Base-by-base conservation (phyloP, 2,797 vertebrate species). In the Ambastaia sidthimunki region DNA sequence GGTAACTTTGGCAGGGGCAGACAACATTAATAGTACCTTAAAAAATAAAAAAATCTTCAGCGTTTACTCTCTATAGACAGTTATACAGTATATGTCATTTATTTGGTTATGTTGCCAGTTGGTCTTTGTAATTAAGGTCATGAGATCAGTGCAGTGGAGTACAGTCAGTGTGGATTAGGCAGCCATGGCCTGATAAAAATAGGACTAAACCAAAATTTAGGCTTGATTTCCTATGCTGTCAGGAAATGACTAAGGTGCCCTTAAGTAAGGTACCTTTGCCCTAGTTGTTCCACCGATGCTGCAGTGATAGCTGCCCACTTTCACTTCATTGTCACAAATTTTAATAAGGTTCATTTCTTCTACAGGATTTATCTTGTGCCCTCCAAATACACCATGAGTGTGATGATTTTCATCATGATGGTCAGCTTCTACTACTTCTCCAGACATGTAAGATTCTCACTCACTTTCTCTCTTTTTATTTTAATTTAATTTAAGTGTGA, bases 351-450 rank as follows among this genome's bases (percentile, higher is more conserved):
- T 7, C 52, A 6, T 74, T 73, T 83, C 10, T 89, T 78, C 79
- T 41, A 34, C 91, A 99, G 98, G 87, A 86, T 90, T 0, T 87
- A 76, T 3, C 84, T 94, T 76, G 93, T 97, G n/a, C 96, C 98
- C 3, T 98, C 98, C 60, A 98, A 96, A 87, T 96, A 96, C 78
- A 94, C 94, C 12, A 94, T 97, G 95, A 97, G 96, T 0, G 89
- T 84, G 11, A 98, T 98, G 97, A 93, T 98, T 89, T 90, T 97
- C 84, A 74, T 96, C 21, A 97, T 99, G 94, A 97, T 97, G 96
- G 89, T 96, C 90, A 97, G 97, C 90, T 97, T 99, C 88, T 99
- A 99, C 91, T 98, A 96, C 88, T 99, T 99, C 90, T 96, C 97
- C 55, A 93, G 97, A 83, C 97, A 99, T 0, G 98, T 99, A 90